Evolutionary conservation across 2,113 vertebrate genomes (phyloP).

Genomic region (Phyllopteryx taeniolatus): DNA sequence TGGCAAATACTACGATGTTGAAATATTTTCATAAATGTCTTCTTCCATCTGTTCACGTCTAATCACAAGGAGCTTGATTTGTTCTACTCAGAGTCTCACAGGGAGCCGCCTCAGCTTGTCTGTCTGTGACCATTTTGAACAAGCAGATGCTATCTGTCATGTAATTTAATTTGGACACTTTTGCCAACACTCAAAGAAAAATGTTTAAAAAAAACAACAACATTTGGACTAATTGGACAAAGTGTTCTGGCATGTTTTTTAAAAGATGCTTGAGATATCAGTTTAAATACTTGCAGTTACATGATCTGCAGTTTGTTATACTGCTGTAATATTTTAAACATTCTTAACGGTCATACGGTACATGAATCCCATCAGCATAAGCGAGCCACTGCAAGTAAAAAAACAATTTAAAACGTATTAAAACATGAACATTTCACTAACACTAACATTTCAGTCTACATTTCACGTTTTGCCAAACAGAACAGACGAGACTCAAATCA

Average conservation of each 20-base stretch:
- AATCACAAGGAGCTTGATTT: constrained; percentile 7
- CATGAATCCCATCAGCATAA: no score
- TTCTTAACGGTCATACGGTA: no score
- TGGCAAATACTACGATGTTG: neutral
- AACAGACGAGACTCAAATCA: no score
- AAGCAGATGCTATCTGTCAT: constrained; percentile 6
- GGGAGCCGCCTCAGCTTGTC: neutral
- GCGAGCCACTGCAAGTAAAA: no score
- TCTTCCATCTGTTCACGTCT: constrained; percentile 20
- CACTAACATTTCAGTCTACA: no score
- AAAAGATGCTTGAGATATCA: neutral
- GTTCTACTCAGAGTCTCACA: constrained; percentile 5
- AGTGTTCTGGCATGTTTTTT: neutral
- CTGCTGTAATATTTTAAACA: no score
- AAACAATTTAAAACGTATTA: no score
- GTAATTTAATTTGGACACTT: neutral
- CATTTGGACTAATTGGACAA: neutral
- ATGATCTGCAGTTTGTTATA: no score
- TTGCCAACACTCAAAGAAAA: neutral
- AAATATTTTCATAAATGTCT: constrained; percentile 11
- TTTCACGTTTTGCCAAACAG: no score
- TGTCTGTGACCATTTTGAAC: neutral
- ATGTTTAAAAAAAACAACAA: no score
- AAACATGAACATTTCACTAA: no score
- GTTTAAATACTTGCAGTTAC: no score